Percentiles rank a stretch among this genome's conserved stretches.
Evolutionary conservation across 2,888 invertebrate species (phyloP).

Genomic region (Rhingia rostrata): DNA sequence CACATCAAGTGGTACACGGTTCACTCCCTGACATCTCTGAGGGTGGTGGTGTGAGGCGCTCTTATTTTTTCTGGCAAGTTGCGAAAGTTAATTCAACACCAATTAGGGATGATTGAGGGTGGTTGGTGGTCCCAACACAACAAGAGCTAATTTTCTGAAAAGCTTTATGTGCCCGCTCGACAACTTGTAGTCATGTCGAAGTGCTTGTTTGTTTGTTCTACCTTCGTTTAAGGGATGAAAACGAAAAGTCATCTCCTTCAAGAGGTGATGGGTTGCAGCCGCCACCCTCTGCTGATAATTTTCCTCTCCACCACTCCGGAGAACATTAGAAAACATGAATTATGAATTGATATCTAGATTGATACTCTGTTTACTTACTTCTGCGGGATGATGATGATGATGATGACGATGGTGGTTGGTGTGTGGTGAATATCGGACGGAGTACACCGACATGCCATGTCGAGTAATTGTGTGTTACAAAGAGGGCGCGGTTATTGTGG

Average conservation of each 20-base stretch:
- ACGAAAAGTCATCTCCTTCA: constrained; percentile 52
- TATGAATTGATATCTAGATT: constrained; percentile 83
- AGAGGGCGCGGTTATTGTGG: constrained; percentile 58
- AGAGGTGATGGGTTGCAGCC: constrained; percentile 11
- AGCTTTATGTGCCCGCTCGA: constrained; percentile 40
- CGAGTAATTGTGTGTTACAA: constrained; percentile 62
- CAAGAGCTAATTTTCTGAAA: constrained; percentile 68
- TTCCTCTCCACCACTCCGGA: constrained; percentile 29
- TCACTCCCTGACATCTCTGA: constrained; percentile 63
- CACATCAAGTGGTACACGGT: constrained; percentile 53
- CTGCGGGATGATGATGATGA: constrained; percentile 23
- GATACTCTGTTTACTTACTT: constrained; percentile 76
- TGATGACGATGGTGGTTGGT: constrained; percentile 25
- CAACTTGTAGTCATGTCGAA: constrained; percentile 36
- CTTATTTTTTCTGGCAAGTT: constrained; percentile 71
- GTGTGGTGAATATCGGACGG: constrained; percentile 8
- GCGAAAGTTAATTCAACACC: constrained; percentile 82
- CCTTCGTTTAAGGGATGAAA: constrained; percentile 52
- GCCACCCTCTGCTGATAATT: constrained; percentile 60
- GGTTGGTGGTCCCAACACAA: constrained; percentile 53
- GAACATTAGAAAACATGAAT: constrained; percentile 81
- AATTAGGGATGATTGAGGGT: constrained; percentile 82
- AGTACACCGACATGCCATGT: constrained; percentile 32
- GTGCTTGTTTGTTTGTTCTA: constrained; percentile 21
- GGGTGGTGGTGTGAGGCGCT: constrained; percentile 43